phyloP scores from a whole-genome alignment of 2,113 vertebrate species.

The Zosterops lateralis region DNA sequence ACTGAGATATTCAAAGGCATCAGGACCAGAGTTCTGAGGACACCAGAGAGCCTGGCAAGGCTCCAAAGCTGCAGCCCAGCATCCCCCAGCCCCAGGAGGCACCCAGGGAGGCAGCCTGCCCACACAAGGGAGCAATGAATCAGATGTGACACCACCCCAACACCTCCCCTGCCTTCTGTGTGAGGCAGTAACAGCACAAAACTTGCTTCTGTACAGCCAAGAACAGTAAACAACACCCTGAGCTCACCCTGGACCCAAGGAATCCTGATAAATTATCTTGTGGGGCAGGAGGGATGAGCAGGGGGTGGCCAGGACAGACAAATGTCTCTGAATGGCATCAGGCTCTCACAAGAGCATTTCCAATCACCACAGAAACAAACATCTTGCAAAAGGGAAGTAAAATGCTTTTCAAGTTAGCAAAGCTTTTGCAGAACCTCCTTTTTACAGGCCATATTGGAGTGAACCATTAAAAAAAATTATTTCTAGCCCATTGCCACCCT shows the following conservation, averaged over 20 bases:
- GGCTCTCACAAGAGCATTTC: not conserved
- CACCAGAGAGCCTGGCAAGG: not conserved
- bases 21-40: not conserved
- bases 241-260: not conserved
- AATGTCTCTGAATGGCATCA: not conserved
- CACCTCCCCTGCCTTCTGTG: not conserved
- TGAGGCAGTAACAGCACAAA: not conserved
- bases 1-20: not conserved
- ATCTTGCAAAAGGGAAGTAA: not conserved
- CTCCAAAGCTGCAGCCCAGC: not conserved
- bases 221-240: not conserved
- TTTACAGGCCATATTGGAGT: not conserved
- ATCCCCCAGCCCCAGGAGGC: not conserved
- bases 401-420: not conserved
- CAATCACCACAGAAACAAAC: not conserved
- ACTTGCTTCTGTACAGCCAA: not conserved
- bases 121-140: not conserved
- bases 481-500: not conserved
- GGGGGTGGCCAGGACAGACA: not conserved
- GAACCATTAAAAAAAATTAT: not conserved
- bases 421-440: not conserved
- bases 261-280: not conserved
- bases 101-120: not conserved
- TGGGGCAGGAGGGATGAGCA: not conserved
- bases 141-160: not conserved